Conservation (phyloP, 2,797 vertebrate genomes). For the Sphaeramia orbicularis region DNA sequence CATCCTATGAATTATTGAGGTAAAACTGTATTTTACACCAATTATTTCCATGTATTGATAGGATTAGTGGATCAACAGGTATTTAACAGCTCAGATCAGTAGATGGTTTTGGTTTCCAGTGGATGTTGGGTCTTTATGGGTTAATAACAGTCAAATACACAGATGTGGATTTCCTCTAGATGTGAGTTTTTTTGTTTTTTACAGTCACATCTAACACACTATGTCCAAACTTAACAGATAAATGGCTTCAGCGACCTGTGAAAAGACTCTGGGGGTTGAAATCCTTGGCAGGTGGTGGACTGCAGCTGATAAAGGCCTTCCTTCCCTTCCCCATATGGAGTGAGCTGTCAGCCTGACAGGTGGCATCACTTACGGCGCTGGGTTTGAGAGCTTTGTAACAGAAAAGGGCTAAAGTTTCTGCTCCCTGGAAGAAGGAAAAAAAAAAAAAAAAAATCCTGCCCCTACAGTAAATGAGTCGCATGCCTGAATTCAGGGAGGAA, state of each 20-base stretch:
- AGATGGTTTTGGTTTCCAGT: too few species aligned
- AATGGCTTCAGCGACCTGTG: conserved; percentile 11
- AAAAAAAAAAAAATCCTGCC: conserved; percentile 45
- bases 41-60: too few species aligned
- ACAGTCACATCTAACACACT: background rate
- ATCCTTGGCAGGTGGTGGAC: conserved; percentile 56
- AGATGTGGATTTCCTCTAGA: background rate
- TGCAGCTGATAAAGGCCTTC: conserved; percentile 61
- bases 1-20: too few species aligned
- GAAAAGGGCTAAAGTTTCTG: conserved; percentile 56
- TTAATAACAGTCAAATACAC: background rate
- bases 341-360: conserved; percentile 74
- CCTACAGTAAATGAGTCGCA: conserved; percentile 74
- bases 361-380: conserved; percentile 66
- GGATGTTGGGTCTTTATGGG: too few species aligned
- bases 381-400: conserved; percentile 43
- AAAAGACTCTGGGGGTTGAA: conserved; percentile 18
- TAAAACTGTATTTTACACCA: too few species aligned
- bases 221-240: background rate
- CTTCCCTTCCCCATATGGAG: conserved; percentile 38
- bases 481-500: conserved; percentile 76
- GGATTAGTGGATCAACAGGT: too few species aligned
- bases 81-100: too few species aligned
- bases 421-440: conserved; percentile 33
- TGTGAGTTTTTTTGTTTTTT: background rate